phyloP scores from a whole-genome alignment of 35 echinoderm and acorn worm species.

The Patiria miniata region DNA sequence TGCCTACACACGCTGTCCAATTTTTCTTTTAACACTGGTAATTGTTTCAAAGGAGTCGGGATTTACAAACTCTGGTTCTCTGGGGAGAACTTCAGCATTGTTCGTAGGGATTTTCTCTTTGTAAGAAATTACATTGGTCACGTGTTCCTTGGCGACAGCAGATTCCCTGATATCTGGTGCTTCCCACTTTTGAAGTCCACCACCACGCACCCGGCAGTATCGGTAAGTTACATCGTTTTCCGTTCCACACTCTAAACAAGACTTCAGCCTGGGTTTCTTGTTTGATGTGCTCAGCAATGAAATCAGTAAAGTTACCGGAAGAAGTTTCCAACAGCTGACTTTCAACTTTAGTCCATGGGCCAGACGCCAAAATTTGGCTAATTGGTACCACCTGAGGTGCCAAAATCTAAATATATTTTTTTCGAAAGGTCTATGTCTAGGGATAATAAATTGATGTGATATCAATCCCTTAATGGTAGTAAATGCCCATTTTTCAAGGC shows the following conservation, averaged over 20 bases:
- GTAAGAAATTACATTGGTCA: not conserved
- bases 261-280: too few relatives aligned
- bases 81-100: not conserved
- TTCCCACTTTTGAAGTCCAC: not conserved
- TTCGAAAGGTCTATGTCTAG: too few relatives aligned
- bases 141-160: not conserved
- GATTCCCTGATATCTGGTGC: not conserved
- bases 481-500: too few relatives aligned
- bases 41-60: constrained; percentile 35
- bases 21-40: not conserved
- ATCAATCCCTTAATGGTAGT: too few relatives aligned
- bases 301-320: too few relatives aligned
- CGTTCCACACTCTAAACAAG: constrained; percentile 16
- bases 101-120: not conserved
- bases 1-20: constrained; percentile 17
- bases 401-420: too few relatives aligned
- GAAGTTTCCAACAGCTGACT: too few relatives aligned
- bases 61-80: constrained; percentile 45
- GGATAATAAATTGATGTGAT: too few relatives aligned
- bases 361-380: too few relatives aligned
- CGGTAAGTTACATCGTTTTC: constrained; percentile 6
- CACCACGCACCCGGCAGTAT: not conserved
- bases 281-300: too few relatives aligned
- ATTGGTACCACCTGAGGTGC: too few relatives aligned
- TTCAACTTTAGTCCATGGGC: too few relatives aligned